Evolutionary conservation across 2,888 invertebrate species (phyloP), one percentile per base, ranked within the genome.

Genomic region (Lasioglossum zephyrum): DNA sequence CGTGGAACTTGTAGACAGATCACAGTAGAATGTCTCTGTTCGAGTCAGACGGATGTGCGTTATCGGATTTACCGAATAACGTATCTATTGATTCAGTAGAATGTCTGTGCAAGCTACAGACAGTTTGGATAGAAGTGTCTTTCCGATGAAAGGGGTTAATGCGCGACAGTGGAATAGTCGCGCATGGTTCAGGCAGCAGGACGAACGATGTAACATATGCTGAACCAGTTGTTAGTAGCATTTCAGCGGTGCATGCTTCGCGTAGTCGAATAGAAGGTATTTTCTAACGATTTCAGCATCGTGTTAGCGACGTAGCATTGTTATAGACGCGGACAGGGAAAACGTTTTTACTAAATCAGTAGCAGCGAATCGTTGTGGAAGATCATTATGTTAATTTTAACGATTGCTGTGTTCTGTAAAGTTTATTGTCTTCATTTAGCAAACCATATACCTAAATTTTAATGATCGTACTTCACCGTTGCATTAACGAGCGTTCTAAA

Each of bases 401-500:
- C 26, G 13, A 60, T 13, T 26, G 60, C 26, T 13, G 26, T 26
- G 26, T 26, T 60, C 60, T 60, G n/a, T 22, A 22, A 36, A 39
- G 39, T 69, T 39, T 69, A 69, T 36, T 69, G 39, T 69, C 22
- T 36, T 69, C 69, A n/a, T 22, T 69, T 69, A 72, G 26, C 31
- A 18, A 72, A 6, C 26, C 4, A 47, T 16, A 26, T 8, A 9
- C 18, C 22, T 9, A 22, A 69, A 69, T 69, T 69, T 36, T 36
- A 66, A 66, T 22, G 39, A 22, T 69, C 22, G 39, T 39, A 66
- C 66, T 36, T 69, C 36, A 39, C 8, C 49, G 18, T 73, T 73
- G 49, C 60, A 80, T 80, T 80, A 70, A 69, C 41, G 36, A 39
- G 57, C 22, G 39, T 22, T 47, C 22, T n/a, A 16, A 8, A 77